These are phyloP conservation scores for Cynopterus sphinx DNA, from an alignment of 2,797 vertebrate genomes.

Conservation along the genomic window DNA sequence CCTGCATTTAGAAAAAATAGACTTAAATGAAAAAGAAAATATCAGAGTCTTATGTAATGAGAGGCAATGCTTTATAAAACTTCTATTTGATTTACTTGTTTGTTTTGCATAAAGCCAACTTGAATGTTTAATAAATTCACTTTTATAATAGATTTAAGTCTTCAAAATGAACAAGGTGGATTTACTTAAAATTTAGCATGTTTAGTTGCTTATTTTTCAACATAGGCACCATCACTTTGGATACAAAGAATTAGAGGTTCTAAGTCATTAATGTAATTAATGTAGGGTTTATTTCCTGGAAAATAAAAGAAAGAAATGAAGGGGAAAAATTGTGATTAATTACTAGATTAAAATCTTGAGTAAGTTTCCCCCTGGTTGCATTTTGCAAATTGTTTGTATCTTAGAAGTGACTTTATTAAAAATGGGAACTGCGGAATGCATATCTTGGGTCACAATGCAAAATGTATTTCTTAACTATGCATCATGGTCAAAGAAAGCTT, in stretches of 20 bases:
- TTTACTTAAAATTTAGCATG: neutral
- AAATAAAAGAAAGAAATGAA: neutral
- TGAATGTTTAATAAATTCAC: constrained; percentile 18
- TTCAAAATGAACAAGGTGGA: neutral
- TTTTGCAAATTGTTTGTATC: neutral
- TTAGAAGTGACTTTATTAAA: neutral
- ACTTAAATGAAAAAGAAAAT: neutral
- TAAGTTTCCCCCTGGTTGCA: neutral
- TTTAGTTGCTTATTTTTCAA: neutral
- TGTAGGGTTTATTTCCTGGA: neutral
- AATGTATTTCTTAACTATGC: neutral
- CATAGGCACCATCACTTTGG: neutral
- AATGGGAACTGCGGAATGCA: neutral
- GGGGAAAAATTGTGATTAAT: neutral
- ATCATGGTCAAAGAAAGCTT: neutral
- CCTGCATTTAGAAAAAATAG: neutral
- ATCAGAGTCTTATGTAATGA: neutral
- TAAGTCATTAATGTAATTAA: neutral
- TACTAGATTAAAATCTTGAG: neutral
- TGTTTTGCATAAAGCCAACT: neutral
- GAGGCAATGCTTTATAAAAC: neutral
- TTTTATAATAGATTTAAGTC: neutral
- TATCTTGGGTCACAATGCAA: neutral
- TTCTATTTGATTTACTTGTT: neutral
- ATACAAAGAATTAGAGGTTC: neutral